Conservation (phyloP, 30 jellyfish, hydroid and myxozoan genomes). For the Catostylus mosaicus region DNA sequence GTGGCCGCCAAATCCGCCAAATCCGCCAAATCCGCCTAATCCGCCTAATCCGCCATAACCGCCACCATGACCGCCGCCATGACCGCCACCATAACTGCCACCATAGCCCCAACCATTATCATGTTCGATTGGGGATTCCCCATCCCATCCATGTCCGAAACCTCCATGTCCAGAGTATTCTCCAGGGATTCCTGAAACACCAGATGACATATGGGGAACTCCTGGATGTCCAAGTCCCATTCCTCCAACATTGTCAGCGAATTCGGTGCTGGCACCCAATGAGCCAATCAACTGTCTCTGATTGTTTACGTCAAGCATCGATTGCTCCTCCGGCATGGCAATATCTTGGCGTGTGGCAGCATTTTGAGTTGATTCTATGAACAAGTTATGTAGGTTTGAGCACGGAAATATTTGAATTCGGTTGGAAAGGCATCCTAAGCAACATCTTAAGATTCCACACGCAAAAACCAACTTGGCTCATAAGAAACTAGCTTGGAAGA, state of each 20-base stretch:
- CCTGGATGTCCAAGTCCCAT: conserved; percentile 99
- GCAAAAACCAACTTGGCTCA: too few relatives aligned
- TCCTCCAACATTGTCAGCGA: conserved; percentile 98
- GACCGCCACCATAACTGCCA: conserved; percentile 70
- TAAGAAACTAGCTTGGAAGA: too few relatives aligned
- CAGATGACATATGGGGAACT: conserved; percentile 96
- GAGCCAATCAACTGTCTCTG: conserved; percentile 97
- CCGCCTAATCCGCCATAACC: conserved; percentile 54
- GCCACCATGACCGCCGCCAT: conserved; percentile 88
- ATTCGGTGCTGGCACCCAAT: conserved; percentile 95
- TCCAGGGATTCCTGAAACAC: conserved; percentile 96
- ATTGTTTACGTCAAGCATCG: conserved; percentile 87
- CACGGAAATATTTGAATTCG: too few relatives aligned
- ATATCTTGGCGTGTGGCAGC: conserved; percentile 87
- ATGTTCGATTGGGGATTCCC: conserved; percentile 83
- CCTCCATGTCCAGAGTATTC: conserved; percentile 98
- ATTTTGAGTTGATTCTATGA: conserved; percentile 43
- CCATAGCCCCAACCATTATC: conserved; percentile 90
- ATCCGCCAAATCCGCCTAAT: neutral
- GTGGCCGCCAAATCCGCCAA: neutral
- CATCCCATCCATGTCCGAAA: conserved; percentile 95
- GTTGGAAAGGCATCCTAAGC: too few relatives aligned
- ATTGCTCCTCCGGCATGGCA: conserved; percentile 98
- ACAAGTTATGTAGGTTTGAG: too few relatives aligned
- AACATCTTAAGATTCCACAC: too few relatives aligned